Evolutionary conservation across 2,797 vertebrate species (phyloP).

Genomic region (Geotrypetes seraphini): DNA sequence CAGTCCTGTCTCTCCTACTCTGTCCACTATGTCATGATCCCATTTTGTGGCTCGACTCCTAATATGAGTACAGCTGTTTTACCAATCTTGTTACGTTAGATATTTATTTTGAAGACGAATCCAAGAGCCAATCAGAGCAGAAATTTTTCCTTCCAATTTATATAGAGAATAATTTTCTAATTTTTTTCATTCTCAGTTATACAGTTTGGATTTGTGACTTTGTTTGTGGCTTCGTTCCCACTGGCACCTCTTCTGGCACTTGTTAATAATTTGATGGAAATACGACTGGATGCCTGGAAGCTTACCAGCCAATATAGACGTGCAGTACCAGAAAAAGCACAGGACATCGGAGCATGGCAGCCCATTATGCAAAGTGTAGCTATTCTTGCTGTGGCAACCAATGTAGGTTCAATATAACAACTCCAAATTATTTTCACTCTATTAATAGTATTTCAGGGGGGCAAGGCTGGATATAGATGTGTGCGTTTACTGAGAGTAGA

Average conservation of each 20-base stretch:
- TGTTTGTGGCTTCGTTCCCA: constrained; percentile 91
- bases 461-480: too few relatives aligned
- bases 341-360: constrained; percentile 86
- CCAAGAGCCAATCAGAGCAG: too few relatives aligned
- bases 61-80: too few relatives aligned
- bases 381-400: constrained; percentile 82
- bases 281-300: constrained; percentile 88
- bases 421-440: background rate
- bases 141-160: too few relatives aligned
- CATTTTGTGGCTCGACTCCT: too few relatives aligned
- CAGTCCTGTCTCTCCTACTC: too few relatives aligned
- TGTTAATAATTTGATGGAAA: constrained; percentile 85
- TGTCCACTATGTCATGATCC: too few relatives aligned
- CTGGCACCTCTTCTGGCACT: constrained; percentile 84
- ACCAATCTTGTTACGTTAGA: too few relatives aligned
- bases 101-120: too few relatives aligned
- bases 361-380: constrained; percentile 86
- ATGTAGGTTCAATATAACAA: constrained; percentile 50
- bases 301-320: constrained; percentile 80
- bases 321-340: constrained; percentile 76
- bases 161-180: too few relatives aligned
- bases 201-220: constrained; percentile 91
- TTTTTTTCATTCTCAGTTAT: constrained; percentile 83
- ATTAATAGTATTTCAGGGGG: background rate
- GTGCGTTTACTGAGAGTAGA: too few relatives aligned